Base-by-base conservation (phyloP, 64 coral and sea anemone genomes). In the Porites lutea region DNA sequence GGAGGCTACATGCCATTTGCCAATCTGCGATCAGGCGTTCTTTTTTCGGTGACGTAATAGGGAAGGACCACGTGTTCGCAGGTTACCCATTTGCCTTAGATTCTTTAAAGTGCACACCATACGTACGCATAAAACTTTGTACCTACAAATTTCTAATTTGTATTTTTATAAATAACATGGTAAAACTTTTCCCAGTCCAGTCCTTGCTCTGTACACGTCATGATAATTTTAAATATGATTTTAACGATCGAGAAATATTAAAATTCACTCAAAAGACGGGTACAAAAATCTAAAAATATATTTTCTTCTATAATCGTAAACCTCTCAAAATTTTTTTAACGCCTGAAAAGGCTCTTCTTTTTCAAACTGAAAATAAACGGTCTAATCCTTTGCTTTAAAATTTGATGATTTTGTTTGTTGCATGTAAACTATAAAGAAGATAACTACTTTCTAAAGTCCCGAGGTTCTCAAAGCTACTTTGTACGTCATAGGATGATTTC, bases 321-420 rank as follows among this genome's bases (percentile, higher is more conserved):
- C 13, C 51, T 22, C 51, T 20, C 13, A 64, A 84, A 84, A 52
- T 68, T 84, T 68, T 68, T 84, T 84, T 84, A 67, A 67, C 48
- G 46, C 47, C 46, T 76, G 15, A 50, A 68, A 84, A 84, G 15
- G 45, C 14, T 16, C 14, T 2, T 52, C 69, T 50, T 48, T 68
- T 13, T 10, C 49, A 84, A 82, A 63, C 49, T 19, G 14, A 84
- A 84, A 84, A 84, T 84, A 84, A 83, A 65, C 22, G 57, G 14
- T 64, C 55, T 63, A 37, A 83, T 83, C 37, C 44, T 83, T 48
- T 22, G 61, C 3, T 69, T 12, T 68, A 69, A 27, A 84, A 52
- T 20, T 61, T 63, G 47, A 10, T 52, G 81, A 68, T 47, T 68
- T 22, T 21, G 3, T 55, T 78, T 20, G 10, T 57, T n/a, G 20